phyloP scores from a whole-genome alignment of 2,888 invertebrate species.

The Thera obeliscata region DNA sequence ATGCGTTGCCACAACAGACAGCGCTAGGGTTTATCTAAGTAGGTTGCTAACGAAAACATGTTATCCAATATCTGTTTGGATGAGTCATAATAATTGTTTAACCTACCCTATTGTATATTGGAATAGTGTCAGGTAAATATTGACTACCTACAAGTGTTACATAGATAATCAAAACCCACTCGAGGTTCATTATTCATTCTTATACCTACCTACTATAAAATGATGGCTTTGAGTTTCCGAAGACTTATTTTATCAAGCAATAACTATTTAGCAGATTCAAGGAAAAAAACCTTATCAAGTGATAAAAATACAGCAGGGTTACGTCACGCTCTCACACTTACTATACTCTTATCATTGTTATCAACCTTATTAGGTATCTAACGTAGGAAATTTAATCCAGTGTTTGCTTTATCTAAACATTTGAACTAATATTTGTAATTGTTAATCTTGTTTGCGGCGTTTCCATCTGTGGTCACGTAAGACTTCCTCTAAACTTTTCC shows the following conservation, averaged over 20 bases:
- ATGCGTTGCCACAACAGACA: constrained; percentile 57
- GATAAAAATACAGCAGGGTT: constrained; percentile 35
- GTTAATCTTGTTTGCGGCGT: constrained; percentile 45
- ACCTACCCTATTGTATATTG: constrained; percentile 24
- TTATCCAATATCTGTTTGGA: constrained; percentile 59
- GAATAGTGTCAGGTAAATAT: constrained; percentile 29
- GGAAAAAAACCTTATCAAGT: constrained; percentile 14
- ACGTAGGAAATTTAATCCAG: constrained; percentile 45
- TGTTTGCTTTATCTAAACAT: constrained; percentile 44
- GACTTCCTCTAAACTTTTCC: constrained; percentile 4
- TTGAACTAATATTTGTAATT: constrained; percentile 48
- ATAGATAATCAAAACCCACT: constrained; percentile 15
- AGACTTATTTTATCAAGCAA: no score
- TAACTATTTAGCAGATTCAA: constrained; percentile 3
- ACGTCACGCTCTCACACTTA: constrained; percentile 34
- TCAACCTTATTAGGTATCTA: constrained; percentile 29
- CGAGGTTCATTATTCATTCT: constrained; percentile 1
- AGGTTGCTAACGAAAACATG: constrained; percentile 62
- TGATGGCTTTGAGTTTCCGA: no score
- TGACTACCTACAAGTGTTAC: constrained; percentile 15
- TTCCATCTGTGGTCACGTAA: constrained; percentile 26
- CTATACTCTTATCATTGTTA: constrained; percentile 33
- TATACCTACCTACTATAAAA: background rate
- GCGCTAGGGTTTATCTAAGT: constrained; percentile 63
- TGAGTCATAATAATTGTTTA: constrained; percentile 35